Percentiles rank a stretch among this genome's conserved stretches.
Conservation (phyloP, 2,113 vertebrate genomes). For the Leucopternis melanops region DNA sequence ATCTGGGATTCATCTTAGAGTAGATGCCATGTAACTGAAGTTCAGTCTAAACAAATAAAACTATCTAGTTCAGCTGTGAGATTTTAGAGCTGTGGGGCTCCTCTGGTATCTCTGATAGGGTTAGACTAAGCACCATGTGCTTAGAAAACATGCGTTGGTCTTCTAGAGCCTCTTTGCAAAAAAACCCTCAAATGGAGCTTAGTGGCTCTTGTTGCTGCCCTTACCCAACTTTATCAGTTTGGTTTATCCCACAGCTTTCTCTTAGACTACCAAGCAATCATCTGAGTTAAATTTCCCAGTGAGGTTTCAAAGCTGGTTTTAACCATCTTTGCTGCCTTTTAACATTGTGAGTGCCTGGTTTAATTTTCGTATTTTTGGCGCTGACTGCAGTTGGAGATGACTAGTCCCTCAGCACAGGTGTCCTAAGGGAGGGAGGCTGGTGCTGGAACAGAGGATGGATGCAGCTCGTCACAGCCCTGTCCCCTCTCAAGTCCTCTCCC, state of each 20-base stretch:
- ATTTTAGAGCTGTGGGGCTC: neutral
- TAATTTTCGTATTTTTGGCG: neutral
- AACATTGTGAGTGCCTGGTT: neutral
- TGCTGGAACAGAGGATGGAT: neutral
- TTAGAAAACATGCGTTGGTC: neutral
- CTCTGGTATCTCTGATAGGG: neutral
- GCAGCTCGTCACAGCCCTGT: neutral
- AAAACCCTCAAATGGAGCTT: neutral
- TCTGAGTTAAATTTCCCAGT: neutral
- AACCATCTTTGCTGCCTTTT: neutral
- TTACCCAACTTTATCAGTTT: neutral
- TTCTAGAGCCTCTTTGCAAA: neutral
- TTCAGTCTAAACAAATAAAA: neutral
- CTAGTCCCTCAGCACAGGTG: neutral
- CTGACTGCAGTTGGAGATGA: neutral
- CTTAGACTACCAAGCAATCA: neutral
- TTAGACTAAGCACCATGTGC: neutral
- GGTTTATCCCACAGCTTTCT: neutral
- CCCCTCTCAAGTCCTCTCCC: rapidly evolving
- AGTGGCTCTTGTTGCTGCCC: neutral
- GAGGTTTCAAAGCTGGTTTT: neutral
- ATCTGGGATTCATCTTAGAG: neutral
- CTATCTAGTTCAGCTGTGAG: neutral
- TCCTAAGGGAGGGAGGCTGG: neutral
- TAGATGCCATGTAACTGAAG: neutral